phyloP scores from a whole-genome alignment of 2,888 invertebrate genomes.

The Galerucella pusilla region DNA sequence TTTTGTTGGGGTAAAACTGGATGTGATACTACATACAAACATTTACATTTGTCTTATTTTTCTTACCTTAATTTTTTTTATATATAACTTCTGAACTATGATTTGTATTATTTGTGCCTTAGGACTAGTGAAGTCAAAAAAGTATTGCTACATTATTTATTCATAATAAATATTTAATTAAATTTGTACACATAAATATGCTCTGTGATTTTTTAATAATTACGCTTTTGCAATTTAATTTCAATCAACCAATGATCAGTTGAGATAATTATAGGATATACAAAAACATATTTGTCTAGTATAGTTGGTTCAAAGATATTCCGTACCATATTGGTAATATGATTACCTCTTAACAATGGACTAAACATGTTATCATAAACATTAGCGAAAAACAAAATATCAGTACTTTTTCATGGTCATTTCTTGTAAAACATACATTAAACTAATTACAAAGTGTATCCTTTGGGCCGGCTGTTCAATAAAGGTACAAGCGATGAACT shows the following conservation, averaged over 20 bases:
- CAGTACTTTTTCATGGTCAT: too few species aligned
- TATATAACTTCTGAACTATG: not conserved
- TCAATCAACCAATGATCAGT: not conserved
- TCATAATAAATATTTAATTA: not conserved
- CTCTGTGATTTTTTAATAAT: not conserved
- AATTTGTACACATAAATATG: not conserved
- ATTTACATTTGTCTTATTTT: not conserved
- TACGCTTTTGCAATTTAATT: not conserved
- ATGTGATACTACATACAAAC: too few species aligned
- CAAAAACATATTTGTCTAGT: too few species aligned
- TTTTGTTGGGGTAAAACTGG: too few species aligned
- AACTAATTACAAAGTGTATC: too few species aligned
- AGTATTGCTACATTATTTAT: not conserved
- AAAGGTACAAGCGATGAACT: too few species aligned
- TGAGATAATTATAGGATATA: not conserved
- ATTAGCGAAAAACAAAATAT: too few species aligned
- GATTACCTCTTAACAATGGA: too few species aligned
- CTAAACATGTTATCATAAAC: too few species aligned
- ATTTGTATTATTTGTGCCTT: conserved; percentile 6
- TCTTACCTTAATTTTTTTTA: not conserved
- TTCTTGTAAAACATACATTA: too few species aligned
- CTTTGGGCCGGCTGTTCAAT: too few species aligned
- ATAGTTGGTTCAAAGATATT: not conserved
- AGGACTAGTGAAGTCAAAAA: not conserved
- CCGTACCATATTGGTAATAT: too few species aligned